Evolutionary conservation across 2,113 vertebrate genomes (phyloP).

Genomic region (Limnothrissa miodon): DNA sequence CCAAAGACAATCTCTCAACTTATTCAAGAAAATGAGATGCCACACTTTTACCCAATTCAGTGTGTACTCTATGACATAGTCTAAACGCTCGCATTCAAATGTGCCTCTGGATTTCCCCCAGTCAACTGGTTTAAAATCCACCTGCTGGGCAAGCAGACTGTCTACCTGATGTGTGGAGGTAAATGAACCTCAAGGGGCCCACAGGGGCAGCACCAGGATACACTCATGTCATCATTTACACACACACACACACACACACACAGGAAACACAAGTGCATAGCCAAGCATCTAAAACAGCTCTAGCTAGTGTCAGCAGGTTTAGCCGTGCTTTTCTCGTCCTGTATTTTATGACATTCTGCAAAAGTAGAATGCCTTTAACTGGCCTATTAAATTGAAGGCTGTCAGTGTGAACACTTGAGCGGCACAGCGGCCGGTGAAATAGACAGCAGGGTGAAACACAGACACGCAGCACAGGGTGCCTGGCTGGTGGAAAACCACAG

Average conservation of each 20-base stretch:
- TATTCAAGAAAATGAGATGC: not conserved
- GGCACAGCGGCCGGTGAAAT: not conserved
- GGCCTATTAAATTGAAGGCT: not conserved
- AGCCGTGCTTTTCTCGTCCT: not conserved
- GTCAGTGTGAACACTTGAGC: not conserved
- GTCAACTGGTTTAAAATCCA: not conserved
- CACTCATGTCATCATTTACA: not conserved
- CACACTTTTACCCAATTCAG: not conserved
- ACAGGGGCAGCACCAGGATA: not conserved
- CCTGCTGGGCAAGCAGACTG: not conserved
- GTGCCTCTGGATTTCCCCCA: not conserved
- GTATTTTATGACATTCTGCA: not conserved
- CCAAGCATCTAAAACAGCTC: not conserved
- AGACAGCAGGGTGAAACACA: not conserved
- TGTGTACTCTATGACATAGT: not conserved
- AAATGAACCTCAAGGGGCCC: not conserved
- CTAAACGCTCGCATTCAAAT: not conserved
- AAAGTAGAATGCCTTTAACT: not conserved
- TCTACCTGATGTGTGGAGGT: not conserved
- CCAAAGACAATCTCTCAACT: not conserved
- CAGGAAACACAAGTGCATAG: constrained; percentile 13
- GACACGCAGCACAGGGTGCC: not conserved
- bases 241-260: not conserved
- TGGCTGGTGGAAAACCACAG: constrained; percentile 14
- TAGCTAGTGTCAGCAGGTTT: not conserved